Evolutionary conservation across 1,140 invertebrate species (phyloP).

Genomic region (Drosophila santomea): DNA sequence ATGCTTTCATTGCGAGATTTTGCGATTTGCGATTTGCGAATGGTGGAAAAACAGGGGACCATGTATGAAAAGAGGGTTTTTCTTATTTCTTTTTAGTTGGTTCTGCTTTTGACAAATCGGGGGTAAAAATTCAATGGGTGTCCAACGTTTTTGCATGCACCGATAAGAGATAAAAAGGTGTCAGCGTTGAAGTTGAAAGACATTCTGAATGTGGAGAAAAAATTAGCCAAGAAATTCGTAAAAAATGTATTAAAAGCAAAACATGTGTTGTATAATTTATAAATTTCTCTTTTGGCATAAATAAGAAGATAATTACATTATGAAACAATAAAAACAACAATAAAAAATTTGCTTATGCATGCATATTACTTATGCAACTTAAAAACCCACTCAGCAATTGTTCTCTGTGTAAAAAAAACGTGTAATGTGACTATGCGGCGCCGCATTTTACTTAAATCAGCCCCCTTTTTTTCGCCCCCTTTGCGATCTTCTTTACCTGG

Average conservation of each 20-base stretch:
- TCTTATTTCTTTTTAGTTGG: constrained; percentile 1
- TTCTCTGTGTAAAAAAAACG: constrained; percentile 15
- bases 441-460: constrained; percentile 28
- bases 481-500: constrained; percentile 2
- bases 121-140: constrained; percentile 58
- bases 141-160: constrained; percentile 22
- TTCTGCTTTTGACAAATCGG: constrained; percentile 65
- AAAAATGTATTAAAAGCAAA: neutral
- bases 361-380: too few species aligned
- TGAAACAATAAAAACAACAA: too few species aligned
- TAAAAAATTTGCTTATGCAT: neutral
- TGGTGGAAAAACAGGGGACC: constrained; percentile 13
- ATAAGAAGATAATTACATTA: neutral
- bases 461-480: neutral
- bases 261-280: neutral
- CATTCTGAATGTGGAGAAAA: neutral
- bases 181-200: neutral
- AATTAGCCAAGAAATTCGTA: neutral
- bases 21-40: constrained; percentile 29
- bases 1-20: constrained; percentile 49
- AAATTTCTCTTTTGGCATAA: neutral
- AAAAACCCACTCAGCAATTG: neutral
- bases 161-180: constrained; percentile 13
- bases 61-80: neutral
- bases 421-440: constrained; percentile 41